Evolutionary conservation across 2,888 invertebrate genomes (phyloP).

Genomic region (Drosophila vallismaia): DNA sequence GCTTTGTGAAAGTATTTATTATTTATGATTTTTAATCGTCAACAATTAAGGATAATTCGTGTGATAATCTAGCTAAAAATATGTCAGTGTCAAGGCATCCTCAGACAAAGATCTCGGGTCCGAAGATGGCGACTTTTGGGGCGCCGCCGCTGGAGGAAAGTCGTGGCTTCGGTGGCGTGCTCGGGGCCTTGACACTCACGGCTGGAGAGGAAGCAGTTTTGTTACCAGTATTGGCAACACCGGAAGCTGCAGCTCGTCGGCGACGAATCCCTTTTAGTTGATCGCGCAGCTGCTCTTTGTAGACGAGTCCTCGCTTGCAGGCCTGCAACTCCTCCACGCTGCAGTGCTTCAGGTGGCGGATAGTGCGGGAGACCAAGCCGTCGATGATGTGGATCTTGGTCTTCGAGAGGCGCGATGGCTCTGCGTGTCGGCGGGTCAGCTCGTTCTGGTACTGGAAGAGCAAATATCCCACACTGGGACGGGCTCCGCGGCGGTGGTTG

Average conservation of each 20-base stretch:
- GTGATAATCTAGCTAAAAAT: slow-evolving; percentile 10
- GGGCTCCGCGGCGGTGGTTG: slow-evolving; percentile 54
- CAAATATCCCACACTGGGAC: slow-evolving; percentile 64
- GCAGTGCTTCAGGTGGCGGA: slow-evolving; percentile 61
- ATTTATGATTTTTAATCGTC: slow-evolving; percentile 74
- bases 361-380: slow-evolving; percentile 65
- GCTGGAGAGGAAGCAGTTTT: neutral
- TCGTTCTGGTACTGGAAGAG: slow-evolving; percentile 74
- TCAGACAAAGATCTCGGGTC: slow-evolving; percentile 66
- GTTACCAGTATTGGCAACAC: neutral
- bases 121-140: slow-evolving; percentile 47
- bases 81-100: neutral
- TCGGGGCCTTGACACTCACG: slow-evolving; percentile 42
- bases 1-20: slow-evolving; percentile 1
- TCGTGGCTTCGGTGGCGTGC: slow-evolving; percentile 63
- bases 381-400: slow-evolving; percentile 74
- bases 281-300: slow-evolving; percentile 66
- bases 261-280: slow-evolving; percentile 56
- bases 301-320: slow-evolving; percentile 68
- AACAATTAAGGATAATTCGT: slow-evolving; percentile 61
- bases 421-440: slow-evolving; percentile 61
- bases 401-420: slow-evolving; percentile 57
- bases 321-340: slow-evolving; percentile 70
- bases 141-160: neutral
- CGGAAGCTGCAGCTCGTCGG: slow-evolving; percentile 17